A percentile compares a stretch with the other conserved stretches of the same genome.
Conservation (phyloP, 1,140 invertebrate genomes). For the Drosophila pseudoananassae region DNA sequence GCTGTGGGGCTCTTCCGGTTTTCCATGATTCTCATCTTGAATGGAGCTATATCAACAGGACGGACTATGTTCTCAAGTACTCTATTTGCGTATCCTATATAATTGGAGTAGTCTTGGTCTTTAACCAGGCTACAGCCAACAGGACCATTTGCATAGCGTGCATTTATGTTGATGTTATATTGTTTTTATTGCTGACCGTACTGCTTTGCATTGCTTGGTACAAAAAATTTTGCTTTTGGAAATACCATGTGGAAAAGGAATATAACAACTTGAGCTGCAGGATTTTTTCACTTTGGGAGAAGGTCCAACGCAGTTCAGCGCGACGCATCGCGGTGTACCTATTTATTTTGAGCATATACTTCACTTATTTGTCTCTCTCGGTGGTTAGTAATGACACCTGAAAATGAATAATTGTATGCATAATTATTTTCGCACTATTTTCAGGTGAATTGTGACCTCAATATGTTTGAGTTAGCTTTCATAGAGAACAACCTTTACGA, state of each 20-base stretch:
- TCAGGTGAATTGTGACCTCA: slow-evolving; percentile 32
- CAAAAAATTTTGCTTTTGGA: slow-evolving; percentile 82
- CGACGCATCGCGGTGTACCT: slow-evolving; percentile 37
- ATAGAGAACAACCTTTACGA: slow-evolving; percentile 50
- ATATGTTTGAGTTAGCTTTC: slow-evolving; percentile 10
- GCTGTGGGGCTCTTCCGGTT: slow-evolving; percentile 21
- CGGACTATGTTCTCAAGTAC: slow-evolving; percentile 74
- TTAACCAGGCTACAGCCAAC: slow-evolving; percentile 13
- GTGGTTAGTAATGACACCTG: not conserved
- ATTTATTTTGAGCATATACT: slow-evolving; percentile 52
- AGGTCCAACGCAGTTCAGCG: slow-evolving; percentile 31
- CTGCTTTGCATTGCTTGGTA: slow-evolving; percentile 82
- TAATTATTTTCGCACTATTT: not conserved
- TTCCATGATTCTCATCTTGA: slow-evolving; percentile 66
- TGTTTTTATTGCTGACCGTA: slow-evolving; percentile 43
- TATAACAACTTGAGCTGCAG: slow-evolving; percentile 87
- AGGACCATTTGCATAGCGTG: not conserved
- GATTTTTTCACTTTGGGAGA: slow-evolving; percentile 59
- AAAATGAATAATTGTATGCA: not conserved
- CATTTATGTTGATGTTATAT: not conserved
- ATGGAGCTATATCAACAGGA: slow-evolving; percentile 53
- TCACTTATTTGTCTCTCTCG: slow-evolving; percentile 12
- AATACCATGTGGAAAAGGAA: slow-evolving; percentile 85
- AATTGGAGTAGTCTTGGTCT: slow-evolving; percentile 30
- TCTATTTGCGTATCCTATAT: slow-evolving; percentile 57